phyloP scores from a whole-genome alignment of 2,888 invertebrate genomes.

The Spatulosminthurus flaviceps region DNA sequence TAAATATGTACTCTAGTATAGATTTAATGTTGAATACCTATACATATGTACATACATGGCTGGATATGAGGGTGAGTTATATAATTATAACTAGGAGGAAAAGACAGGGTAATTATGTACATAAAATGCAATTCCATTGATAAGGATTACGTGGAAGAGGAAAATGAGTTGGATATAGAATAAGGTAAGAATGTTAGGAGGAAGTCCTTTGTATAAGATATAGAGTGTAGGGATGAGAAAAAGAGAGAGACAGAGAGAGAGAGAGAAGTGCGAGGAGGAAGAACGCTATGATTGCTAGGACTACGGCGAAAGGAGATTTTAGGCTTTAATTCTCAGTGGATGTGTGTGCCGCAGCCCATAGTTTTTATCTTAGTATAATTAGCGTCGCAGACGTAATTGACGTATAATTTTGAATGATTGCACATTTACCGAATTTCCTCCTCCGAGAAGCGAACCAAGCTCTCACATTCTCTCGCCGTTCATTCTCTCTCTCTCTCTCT shows the following conservation, averaged over 20 bases:
- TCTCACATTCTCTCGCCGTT: constrained; percentile 32
- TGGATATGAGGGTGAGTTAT: too few species aligned
- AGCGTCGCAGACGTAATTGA: constrained; percentile 57
- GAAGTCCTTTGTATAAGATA: too few species aligned
- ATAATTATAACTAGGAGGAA: too few species aligned
- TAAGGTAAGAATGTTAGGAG: background rate
- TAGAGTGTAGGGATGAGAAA: background rate
- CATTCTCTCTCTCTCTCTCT: constrained; percentile 8
- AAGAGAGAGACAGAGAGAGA: background rate
- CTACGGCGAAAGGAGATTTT: constrained; percentile 49
- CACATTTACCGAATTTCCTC: constrained; percentile 55
- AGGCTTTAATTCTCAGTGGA: constrained; percentile 51
- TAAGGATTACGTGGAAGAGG: too few species aligned
- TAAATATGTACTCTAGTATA: too few species aligned
- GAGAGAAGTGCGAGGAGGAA: background rate
- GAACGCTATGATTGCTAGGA: too few species aligned
- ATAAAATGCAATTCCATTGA: too few species aligned
- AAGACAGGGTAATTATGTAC: too few species aligned
- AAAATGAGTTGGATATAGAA: constrained; percentile 5
- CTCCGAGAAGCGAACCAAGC: constrained; percentile 15
- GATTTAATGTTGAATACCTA: too few species aligned
- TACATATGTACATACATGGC: too few species aligned
- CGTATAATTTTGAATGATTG: constrained; percentile 60
- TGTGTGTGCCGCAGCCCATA: constrained; percentile 43
- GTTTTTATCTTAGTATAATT: constrained; percentile 59